Evolutionary conservation across 2,797 vertebrate genomes (phyloP).

Genomic region (Aldrovandia affinis): DNA sequence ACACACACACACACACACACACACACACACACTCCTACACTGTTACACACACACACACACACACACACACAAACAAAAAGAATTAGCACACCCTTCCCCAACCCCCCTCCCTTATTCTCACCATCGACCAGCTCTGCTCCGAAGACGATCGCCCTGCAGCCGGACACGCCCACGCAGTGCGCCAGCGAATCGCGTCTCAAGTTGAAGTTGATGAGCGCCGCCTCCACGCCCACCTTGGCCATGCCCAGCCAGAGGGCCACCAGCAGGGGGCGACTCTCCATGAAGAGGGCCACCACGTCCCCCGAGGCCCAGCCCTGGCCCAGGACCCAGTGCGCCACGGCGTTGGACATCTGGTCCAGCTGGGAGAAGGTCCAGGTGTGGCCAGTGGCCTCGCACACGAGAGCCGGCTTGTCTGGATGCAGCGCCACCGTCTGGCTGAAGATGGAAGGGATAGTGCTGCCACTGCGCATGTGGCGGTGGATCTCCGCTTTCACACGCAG

Average conservation of each 20-base stretch:
- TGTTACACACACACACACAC: not conserved
- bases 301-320: slow-evolving; percentile 75
- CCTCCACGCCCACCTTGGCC: slow-evolving; percentile 81
- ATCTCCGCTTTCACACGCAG: slow-evolving; percentile 75
- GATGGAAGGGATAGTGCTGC: slow-evolving; percentile 76
- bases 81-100: not conserved
- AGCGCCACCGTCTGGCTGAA: slow-evolving; percentile 69
- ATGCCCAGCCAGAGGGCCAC: slow-evolving; percentile 85
- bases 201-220: slow-evolving; percentile 82
- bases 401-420: slow-evolving; percentile 78
- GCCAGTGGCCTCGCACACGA: slow-evolving; percentile 79
- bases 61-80: not conserved
- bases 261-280: slow-evolving; percentile 78
- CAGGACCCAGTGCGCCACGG: slow-evolving; percentile 77
- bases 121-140: slow-evolving; percentile 84
- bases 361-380: slow-evolving; percentile 80
- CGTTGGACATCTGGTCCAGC: slow-evolving; percentile 80
- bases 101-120: slow-evolving; percentile 55
- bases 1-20: not conserved
- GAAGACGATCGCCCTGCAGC: slow-evolving; percentile 78
- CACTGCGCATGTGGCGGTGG: slow-evolving; percentile 56
- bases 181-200: slow-evolving; percentile 73
- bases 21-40: not conserved
- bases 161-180: slow-evolving; percentile 76
- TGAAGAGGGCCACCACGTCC: slow-evolving; percentile 81